phyloP scores from a whole-genome alignment of 2,797 vertebrate species.

The Rhabdomys pumilio region DNA sequence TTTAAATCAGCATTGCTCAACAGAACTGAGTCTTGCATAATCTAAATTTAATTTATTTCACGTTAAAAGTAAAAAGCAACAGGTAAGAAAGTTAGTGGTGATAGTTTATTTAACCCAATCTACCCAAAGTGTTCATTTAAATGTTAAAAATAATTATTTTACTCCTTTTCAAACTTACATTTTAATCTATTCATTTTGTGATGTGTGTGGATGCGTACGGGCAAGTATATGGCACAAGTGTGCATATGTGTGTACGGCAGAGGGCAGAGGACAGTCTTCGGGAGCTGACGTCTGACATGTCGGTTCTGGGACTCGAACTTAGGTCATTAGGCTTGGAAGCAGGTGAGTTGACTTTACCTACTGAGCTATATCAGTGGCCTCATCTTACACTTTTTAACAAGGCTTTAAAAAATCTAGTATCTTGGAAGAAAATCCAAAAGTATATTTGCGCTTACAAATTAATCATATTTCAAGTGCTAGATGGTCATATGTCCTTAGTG shows the following conservation, averaged over 20 bases:
- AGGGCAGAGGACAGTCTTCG: background rate
- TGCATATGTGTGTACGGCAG: background rate
- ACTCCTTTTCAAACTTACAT: background rate
- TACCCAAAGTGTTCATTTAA: background rate
- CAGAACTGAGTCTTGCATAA: background rate
- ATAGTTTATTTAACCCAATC: constrained; percentile 1
- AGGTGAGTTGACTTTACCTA: background rate
- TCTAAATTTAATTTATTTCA: background rate
- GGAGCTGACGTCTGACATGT: background rate
- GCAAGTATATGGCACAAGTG: no score
- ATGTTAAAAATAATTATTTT: constrained; percentile 26
- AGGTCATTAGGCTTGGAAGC: background rate
- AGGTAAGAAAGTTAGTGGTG: background rate
- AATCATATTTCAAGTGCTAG: background rate
- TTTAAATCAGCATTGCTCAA: background rate
- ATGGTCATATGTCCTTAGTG: background rate
- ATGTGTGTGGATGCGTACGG: background rate
- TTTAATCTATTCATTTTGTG: background rate
- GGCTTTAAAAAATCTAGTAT: background rate
- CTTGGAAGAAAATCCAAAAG: background rate
- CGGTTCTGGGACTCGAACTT: background rate
- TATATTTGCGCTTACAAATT: background rate
- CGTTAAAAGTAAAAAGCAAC: constrained; percentile 6
- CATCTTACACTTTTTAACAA: background rate
- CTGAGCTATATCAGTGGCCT: background rate